Evolutionary conservation across 2,888 invertebrate species (phyloP), one percentile per base, ranked within the genome.

Genomic region (Thecophora atra): DNA sequence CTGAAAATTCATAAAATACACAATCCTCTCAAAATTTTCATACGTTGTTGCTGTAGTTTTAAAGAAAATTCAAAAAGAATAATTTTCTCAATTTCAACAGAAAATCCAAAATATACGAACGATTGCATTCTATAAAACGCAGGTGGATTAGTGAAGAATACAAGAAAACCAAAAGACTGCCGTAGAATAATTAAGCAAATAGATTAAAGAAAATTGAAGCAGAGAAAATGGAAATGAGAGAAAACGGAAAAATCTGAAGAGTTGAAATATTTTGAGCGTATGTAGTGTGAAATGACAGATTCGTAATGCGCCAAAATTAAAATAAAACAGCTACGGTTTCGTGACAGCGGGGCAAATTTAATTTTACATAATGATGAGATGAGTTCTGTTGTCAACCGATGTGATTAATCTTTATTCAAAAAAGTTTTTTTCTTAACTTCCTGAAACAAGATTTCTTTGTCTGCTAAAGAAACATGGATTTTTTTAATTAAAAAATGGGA

Each of bases 231-330:
- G 19, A 54, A 54, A 24, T 19, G 19, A n/a, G n/a, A 54, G 8
- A 54, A 7, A 54, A 11, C 11, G 3, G n/a, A 15, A 54, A 24
- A 54, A 24, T 21, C 11, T 19, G 8, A 54, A 19, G 21, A 54
- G 13, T 17, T 17, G 52, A 52, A 54, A 7, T 19, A 24, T n/a
- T 19, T 21, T 1, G 21, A 21, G n/a, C 11, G 24, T 24, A 54
- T 11, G 19, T 21, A 2, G 13, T 21, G 19, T 15, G n/a, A 54
- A 21, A 24, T 21, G 54, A 37, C 17, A 37, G 30, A 54, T 67
- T 67, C 37, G 67, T 67, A 30, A 56, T 67, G 21, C 37, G 15
- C 42, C 56, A 56, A 19, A 67, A 56, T 54, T 66, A 54, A 15
- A 37, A n/a, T 3, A 30, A 62, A 42, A 4, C 42, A 62, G n/a